phyloP scores from a whole-genome alignment of 2,113 vertebrate genomes.

The Falco punctatus region DNA sequence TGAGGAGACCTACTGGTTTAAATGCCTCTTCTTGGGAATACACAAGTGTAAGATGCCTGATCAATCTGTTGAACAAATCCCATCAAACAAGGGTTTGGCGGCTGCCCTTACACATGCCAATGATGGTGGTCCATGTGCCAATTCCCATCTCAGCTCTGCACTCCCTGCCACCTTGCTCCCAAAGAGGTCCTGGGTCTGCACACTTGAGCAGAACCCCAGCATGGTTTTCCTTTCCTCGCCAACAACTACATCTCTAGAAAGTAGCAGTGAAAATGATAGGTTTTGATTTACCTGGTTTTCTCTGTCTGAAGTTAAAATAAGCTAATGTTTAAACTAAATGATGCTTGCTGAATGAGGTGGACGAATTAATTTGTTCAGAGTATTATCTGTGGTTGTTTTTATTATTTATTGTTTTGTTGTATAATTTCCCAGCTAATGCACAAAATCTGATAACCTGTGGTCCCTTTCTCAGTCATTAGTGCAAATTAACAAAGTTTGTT shows the following conservation, averaged over 20 bases:
- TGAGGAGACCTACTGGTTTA: not conserved
- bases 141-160: not conserved
- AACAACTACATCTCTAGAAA: not conserved
- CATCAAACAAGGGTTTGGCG: not conserved
- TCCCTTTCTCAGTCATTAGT: not conserved
- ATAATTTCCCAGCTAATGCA: not conserved
- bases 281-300: not conserved
- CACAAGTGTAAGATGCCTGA: not conserved
- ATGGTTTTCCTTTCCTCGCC: not conserved
- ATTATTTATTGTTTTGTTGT: not conserved
- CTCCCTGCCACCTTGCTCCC: not conserved
- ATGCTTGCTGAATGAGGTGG: not conserved
- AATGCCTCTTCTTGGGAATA: accelerated
- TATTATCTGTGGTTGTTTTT: not conserved
- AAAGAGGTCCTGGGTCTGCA: not conserved
- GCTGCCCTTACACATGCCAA: accelerated
- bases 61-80: not conserved
- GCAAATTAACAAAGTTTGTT: not conserved
- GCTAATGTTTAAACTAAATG: not conserved
- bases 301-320: not conserved
- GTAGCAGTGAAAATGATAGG: not conserved
- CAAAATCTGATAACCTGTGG: not conserved
- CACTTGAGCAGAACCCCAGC: not conserved
- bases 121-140: accelerated
- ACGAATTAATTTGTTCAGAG: not conserved